A percentile compares a stretch with the other conserved stretches of the same genome.
Conservation (phyloP, 1,140 invertebrate genomes). For the Apis mellifera region DNA sequence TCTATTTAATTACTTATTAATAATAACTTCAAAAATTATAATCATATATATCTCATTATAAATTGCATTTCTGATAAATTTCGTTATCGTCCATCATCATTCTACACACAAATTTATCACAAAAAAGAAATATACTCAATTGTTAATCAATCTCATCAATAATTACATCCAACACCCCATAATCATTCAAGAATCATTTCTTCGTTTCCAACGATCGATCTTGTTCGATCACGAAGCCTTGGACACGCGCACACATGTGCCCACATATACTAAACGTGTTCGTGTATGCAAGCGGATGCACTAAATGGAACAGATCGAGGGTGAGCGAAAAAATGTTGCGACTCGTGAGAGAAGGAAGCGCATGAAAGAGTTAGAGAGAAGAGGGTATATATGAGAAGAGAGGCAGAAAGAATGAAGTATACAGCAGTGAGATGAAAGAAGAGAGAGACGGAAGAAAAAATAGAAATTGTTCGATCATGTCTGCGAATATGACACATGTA, state of each 20-base stretch:
- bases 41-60: too few relatives aligned
- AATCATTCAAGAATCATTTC: background rate
- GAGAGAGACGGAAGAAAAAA: slow-evolving; percentile 16
- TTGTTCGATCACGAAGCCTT: background rate
- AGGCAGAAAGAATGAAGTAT: slow-evolving; percentile 46
- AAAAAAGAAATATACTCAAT: too few relatives aligned
- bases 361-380: slow-evolving; percentile 44
- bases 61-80: too few relatives aligned
- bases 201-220: background rate
- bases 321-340: slow-evolving; percentile 64
- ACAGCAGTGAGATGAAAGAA: slow-evolving; percentile 36
- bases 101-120: too few relatives aligned
- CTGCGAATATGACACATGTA: slow-evolving; percentile 37
- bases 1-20: too few relatives aligned
- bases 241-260: background rate
- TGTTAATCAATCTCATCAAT: too few relatives aligned
- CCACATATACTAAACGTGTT: too few relatives aligned
- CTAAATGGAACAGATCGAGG: slow-evolving; percentile 48
- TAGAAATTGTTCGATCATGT: slow-evolving; percentile 36
- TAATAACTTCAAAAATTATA: too few relatives aligned
- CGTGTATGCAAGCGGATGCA: slow-evolving; percentile 33
- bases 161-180: too few relatives aligned
- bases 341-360: slow-evolving; percentile 44
- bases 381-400: slow-evolving; percentile 34
- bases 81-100: too few relatives aligned